Percentiles rank a stretch among this genome's conserved stretches.
Evolutionary conservation across 2,113 vertebrate genomes (phyloP).

Genomic region (Muscicapa adusta): DNA sequence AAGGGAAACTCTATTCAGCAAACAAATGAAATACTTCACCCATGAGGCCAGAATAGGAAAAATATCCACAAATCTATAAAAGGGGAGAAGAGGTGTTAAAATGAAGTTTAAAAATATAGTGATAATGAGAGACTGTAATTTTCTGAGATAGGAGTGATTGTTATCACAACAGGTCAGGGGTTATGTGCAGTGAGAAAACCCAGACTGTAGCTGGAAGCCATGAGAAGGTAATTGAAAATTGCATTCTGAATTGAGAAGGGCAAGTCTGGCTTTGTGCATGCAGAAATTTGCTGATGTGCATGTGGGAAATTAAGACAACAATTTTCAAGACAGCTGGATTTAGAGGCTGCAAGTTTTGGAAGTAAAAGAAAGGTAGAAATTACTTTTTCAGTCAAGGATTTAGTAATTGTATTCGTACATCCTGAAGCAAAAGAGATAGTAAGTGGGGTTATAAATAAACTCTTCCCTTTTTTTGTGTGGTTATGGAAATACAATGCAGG

Average conservation of each 20-base stretch:
- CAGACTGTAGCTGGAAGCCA: background rate
- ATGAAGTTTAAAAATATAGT: background rate
- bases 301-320: background rate
- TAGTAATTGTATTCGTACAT: background rate
- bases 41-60: background rate
- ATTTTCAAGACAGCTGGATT: background rate
- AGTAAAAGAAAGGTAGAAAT: background rate
- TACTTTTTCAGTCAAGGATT: background rate
- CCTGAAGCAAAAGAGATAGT: background rate
- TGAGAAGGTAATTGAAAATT: background rate
- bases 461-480: background rate
- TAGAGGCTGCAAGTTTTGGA: background rate
- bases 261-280: background rate
- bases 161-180: background rate
- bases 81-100: background rate
- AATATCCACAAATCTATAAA: background rate
- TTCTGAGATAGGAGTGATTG: background rate
- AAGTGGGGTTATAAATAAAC: background rate
- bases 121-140: background rate
- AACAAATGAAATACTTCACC: background rate
- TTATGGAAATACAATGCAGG: background rate
- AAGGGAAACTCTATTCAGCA: background rate
- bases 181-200: background rate
- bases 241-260: background rate
- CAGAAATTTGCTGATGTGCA: background rate